Percentiles rank a stretch among this genome's conserved stretches.
Evolutionary conservation across 2,113 vertebrate species (phyloP).

Genomic region (Chitala chitala): DNA sequence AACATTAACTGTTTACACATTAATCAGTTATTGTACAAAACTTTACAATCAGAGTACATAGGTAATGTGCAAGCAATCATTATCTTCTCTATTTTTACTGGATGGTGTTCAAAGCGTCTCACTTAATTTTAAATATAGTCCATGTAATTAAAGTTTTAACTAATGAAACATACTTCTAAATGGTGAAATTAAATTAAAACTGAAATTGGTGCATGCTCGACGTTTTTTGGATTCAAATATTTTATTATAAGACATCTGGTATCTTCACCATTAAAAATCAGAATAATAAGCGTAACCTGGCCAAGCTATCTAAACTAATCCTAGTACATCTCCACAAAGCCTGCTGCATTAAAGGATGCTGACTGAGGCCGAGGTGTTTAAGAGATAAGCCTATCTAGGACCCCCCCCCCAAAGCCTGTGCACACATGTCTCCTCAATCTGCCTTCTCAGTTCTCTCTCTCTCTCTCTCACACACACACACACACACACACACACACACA

Average conservation of each 20-base stretch:
- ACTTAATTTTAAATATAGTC: no score
- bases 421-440: slow-evolving; percentile 52
- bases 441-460: slow-evolving; percentile 15
- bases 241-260: not conserved
- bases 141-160: no score
- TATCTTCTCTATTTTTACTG: no score
- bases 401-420: slow-evolving; percentile 24
- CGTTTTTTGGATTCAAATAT: not conserved
- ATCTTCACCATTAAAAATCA: not conserved
- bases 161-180: not conserved
- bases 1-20: no score
- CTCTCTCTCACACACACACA: slow-evolving; percentile 25
- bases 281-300: not conserved
- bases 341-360: not conserved
- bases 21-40: no score
- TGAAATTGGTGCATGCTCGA: not conserved
- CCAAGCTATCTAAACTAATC: not conserved
- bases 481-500: slow-evolving; percentile 25
- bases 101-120: no score
- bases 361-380: slow-evolving; percentile 24
- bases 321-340: not conserved
- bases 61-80: no score
- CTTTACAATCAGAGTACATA: no score
- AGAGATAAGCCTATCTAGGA: slow-evolving; percentile 57
- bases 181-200: not conserved